A percentile compares a stretch with the other conserved stretches of the same genome.
These are phyloP conservation scores for Rostratula benghalensis DNA, from an alignment of 2,113 vertebrate species.

Conservation along the genomic window DNA sequence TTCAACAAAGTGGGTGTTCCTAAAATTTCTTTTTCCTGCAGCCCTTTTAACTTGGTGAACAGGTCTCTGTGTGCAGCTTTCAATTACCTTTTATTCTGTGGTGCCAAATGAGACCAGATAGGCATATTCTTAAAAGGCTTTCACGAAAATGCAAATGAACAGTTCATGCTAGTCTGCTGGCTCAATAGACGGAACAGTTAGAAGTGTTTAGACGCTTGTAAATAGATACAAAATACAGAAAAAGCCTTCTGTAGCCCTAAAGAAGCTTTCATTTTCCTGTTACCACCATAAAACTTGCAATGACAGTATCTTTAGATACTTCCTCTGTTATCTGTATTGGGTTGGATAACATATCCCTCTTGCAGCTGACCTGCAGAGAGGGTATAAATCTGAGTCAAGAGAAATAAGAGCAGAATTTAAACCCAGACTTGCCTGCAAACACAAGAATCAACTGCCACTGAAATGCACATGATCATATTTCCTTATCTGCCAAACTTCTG, in stretches of 20 bases:
- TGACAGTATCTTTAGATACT: not conserved
- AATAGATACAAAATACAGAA: not conserved
- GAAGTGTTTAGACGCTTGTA: not conserved
- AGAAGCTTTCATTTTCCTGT: not conserved
- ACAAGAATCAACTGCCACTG: not conserved
- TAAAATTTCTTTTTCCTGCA: not conserved
- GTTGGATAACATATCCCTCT: not conserved
- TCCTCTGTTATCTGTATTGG: not conserved
- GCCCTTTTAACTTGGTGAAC: not conserved
- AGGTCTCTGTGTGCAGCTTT: slow-evolving; percentile 18
- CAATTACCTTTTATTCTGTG: slow-evolving; percentile 34
- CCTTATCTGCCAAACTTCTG: not conserved
- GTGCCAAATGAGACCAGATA: slow-evolving; percentile 41
- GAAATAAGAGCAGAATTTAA: not conserved
- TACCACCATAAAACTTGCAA: not conserved
- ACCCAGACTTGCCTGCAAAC: not conserved
- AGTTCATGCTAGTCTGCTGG: slow-evolving; percentile 10
- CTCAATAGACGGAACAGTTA: not conserved
- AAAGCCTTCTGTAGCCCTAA: not conserved
- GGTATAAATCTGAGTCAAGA: not conserved
- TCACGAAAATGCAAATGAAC: slow-evolving; percentile 53
- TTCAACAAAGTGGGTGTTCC: not conserved
- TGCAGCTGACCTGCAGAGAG: not conserved
- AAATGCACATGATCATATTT: fast-evolving
- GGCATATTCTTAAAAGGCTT: slow-evolving; percentile 16